Conservation (phyloP, 2,113 vertebrate genomes). For the Orientallactaga bullata region DNA sequence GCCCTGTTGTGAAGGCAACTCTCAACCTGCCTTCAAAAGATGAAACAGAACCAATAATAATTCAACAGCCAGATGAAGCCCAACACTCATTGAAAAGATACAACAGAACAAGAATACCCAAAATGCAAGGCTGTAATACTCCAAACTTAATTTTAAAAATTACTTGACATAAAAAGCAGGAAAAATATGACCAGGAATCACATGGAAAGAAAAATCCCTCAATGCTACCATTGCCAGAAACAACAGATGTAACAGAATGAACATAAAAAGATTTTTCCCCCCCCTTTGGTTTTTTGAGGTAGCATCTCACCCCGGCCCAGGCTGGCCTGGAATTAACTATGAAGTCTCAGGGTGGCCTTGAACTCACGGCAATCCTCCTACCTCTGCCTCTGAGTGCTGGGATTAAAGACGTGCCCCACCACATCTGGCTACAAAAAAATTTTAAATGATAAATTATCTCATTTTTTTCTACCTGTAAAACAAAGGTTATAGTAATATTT, state of each 20-base stretch:
- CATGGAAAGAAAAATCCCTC: background rate
- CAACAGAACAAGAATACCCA: background rate
- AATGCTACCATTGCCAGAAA: background rate
- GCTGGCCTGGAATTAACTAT: too few species aligned
- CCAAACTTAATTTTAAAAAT: background rate
- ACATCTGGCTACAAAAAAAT: too few species aligned
- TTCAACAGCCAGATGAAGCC: background rate
- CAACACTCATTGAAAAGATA: background rate
- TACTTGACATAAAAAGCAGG: background rate
- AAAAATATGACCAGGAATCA: background rate
- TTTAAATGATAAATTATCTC: background rate
- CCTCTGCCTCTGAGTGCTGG: too few species aligned
- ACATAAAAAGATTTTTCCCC: background rate
- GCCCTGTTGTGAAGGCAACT: background rate
- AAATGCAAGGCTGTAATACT: background rate
- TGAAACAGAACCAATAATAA: background rate
- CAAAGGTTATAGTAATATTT: background rate
- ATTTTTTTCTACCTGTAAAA: constrained; percentile 10
- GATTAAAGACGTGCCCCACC: too few species aligned
- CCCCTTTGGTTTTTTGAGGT: too few species aligned
- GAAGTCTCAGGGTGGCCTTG: too few species aligned
- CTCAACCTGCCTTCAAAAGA: background rate
- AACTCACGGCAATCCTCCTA: too few species aligned
- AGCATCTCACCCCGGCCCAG: too few species aligned
- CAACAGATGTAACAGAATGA: background rate